Conservation (phyloP, 2,113 vertebrate species). For the Chrysemys picta region DNA sequence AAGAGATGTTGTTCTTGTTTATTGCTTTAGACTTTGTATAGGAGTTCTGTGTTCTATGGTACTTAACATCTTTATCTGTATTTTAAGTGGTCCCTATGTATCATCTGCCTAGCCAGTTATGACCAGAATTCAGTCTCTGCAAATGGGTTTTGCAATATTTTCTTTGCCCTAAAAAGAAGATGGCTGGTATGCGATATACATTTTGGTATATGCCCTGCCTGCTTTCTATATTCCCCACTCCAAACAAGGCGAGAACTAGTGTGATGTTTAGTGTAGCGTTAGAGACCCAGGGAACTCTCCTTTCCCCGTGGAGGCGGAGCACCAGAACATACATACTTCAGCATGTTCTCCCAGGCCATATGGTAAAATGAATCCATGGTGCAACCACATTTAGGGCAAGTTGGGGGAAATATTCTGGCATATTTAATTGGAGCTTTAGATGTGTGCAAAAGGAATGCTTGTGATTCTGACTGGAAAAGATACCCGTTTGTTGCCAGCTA, state of each 20-base stretch:
- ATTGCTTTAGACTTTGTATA: not conserved
- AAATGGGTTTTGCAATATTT: rapidly evolving
- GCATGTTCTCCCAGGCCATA: not conserved
- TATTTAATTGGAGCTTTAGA: not conserved
- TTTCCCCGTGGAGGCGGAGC: not conserved
- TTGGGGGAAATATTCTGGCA: not conserved
- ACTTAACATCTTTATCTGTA: not conserved
- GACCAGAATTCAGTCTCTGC: not conserved
- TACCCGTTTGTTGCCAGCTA: not conserved
- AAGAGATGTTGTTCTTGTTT: not conserved
- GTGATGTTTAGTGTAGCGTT: not conserved
- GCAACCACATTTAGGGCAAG: not conserved
- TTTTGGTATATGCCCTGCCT: not conserved
- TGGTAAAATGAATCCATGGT: not conserved
- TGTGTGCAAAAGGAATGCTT: not conserved
- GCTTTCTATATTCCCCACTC: not conserved
- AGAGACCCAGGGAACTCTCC: not conserved
- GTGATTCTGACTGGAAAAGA: not conserved
- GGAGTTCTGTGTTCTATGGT: not conserved
- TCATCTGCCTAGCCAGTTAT: not conserved
- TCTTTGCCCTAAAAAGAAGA: not conserved
- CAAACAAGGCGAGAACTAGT: not conserved
- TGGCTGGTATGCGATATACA: not conserved
- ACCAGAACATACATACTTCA: not conserved
- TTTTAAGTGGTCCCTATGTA: not conserved